Evolutionary conservation across 2,888 invertebrate species (phyloP), one percentile per base, ranked within the genome.

Genomic region (Bruchidius siliquastri): DNA sequence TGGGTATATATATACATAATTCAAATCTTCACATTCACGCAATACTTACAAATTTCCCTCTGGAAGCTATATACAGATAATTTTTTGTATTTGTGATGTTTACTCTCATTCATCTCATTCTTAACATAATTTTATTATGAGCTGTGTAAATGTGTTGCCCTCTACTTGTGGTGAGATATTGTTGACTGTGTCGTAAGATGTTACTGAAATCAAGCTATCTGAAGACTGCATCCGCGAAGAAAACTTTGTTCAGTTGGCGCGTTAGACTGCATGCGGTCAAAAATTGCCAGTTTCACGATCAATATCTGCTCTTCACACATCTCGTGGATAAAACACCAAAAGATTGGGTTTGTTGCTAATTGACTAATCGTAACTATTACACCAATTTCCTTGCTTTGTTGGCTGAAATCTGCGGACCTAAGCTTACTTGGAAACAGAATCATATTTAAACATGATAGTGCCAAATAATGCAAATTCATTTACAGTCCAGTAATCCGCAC

Each of bases 391-490:
- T 82, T 84, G 85, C 86, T 86, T 77, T 85, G 84, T 86, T 86
- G 86, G 86, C 85, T 85, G 85, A 85, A 86, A 84, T 82, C 83
- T 82, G 86, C 85, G 86, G 86, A 85, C 85, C 85, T 85, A 82
- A 69, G 82, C 83, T 83, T 81, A 68, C 49, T 8, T 49, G 8
- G 18, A 49, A 69, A 68, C 20, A 32, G 67, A 21, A 68, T 30
- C 30, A 30, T 30, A 30, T n/a, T 26, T 4, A 49, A 8, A 49
- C 13, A 49, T 49, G 13, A 49, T 49, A 49, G 49, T 49, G 49
- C 26, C n/a, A n/a, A n/a, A n/a, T n/a, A n/a, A n/a, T n/a, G n/a
- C n/a, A n/a, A n/a, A n/a, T n/a, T n/a, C n/a, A n/a, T n/a, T n/a
- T n/a, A n/a, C n/a, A n/a, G n/a, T n/a, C n/a, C n/a, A n/a, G n/a